phyloP scores from a whole-genome alignment of 2,797 vertebrate genomes.

The Sebastes cheni region DNA sequence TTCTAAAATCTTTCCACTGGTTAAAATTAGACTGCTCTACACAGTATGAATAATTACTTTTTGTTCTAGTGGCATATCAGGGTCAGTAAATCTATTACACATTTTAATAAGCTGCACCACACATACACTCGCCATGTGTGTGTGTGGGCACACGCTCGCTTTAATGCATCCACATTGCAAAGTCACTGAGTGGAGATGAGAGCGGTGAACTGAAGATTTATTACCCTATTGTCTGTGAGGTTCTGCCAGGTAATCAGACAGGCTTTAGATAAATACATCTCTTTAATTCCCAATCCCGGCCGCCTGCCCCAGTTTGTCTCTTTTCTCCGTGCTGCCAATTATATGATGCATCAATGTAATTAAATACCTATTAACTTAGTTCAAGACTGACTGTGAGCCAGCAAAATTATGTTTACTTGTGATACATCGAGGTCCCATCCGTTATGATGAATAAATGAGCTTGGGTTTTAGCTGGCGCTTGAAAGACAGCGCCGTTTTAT shows the following conservation, averaged over 20 bases:
- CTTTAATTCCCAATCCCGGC: constrained; percentile 78
- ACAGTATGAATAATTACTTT: constrained; percentile 86
- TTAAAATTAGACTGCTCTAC: constrained; percentile 83
- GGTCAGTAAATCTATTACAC: constrained; percentile 88
- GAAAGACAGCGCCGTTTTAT: constrained; percentile 30
- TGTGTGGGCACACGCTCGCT: constrained; percentile 41
- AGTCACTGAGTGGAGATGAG: constrained; percentile 74
- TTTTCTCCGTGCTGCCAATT: constrained; percentile 75
- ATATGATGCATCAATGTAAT: constrained; percentile 83
- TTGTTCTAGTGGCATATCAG: constrained; percentile 86
- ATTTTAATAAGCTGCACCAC: constrained; percentile 83
- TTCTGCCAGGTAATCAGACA: constrained; percentile 83
- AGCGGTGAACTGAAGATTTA: constrained; percentile 80
- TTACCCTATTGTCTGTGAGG: constrained; percentile 80
- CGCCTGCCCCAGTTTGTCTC: constrained; percentile 73
- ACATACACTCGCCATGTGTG: constrained; percentile 41
- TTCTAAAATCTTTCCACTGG: constrained; percentile 85
- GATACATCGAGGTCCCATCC: constrained; percentile 35
- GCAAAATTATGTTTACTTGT: constrained; percentile 69
- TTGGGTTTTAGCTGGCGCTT: constrained; percentile 10
- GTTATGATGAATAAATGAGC: constrained; percentile 59
- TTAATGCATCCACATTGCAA: constrained; percentile 54
- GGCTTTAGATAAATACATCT: constrained; percentile 83
- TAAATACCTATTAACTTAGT: constrained; percentile 82
- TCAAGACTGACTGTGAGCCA: constrained; percentile 71